Conservation (phyloP, 2,888 invertebrate species). For the Lymantria monacha region DNA sequence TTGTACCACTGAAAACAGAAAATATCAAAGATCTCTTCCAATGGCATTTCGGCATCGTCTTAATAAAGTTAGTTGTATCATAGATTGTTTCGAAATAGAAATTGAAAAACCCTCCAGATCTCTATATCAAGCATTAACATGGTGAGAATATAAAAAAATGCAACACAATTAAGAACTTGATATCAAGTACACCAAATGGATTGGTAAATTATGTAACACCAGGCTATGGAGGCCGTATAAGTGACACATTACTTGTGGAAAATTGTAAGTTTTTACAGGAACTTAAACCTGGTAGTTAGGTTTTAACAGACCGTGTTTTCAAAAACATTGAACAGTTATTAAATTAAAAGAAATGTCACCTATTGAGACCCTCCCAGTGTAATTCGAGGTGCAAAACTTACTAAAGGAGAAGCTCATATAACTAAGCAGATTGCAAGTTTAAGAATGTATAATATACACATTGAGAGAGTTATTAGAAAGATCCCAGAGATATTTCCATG, state of each 20-base stretch:
- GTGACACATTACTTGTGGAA: conserved; percentile 1
- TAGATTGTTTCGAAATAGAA: conserved; percentile 49
- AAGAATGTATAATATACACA: conserved; percentile 1
- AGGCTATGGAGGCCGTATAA: conserved; percentile 23
- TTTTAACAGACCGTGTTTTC: conserved; percentile 3
- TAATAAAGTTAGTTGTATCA: conserved; percentile 36
- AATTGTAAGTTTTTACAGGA: not conserved
- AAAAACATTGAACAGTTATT: not conserved
- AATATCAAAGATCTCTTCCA: conserved; percentile 19
- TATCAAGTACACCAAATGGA: conserved; percentile 32
- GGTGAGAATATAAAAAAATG: conserved; percentile 45
- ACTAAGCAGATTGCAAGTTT: conserved; percentile 6
- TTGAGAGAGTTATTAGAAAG: conserved; percentile 3
- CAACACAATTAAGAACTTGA: conserved; percentile 33
- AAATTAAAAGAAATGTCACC: not conserved
- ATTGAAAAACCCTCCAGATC: conserved; percentile 44
- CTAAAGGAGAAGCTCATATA: conserved; percentile 2
- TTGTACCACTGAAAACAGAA: conserved; percentile 17
- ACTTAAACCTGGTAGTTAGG: conserved; percentile 1
- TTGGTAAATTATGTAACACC: conserved; percentile 29
- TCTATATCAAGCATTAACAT: conserved; percentile 39
- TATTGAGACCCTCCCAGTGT: conserved; percentile 6
- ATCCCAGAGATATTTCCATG: conserved; percentile 6
- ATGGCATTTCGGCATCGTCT: conserved; percentile 32
- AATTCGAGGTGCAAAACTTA: not conserved